Evolutionary conservation across 2,888 invertebrate genomes (phyloP), one percentile per base, ranked within the genome.

Genomic region (Lycocerus yunnanus): DNA sequence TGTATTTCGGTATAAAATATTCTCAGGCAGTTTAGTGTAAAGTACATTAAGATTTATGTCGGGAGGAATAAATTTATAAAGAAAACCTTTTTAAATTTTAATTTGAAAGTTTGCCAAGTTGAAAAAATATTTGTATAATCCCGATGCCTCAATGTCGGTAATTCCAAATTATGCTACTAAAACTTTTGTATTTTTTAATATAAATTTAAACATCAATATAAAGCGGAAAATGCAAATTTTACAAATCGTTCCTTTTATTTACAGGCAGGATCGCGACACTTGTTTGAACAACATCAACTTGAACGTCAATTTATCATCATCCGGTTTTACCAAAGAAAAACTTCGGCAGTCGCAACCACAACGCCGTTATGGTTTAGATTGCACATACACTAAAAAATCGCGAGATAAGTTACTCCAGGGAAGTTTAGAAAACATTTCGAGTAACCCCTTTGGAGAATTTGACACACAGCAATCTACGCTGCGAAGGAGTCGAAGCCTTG

Each of bases 401-500:
- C 66, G 74, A 9, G 65, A 71, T 16, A 72, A 71, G 21, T 72
- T 73, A 66, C 63, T 83, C 24, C 73, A 80, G 68, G 83, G 84
- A 24, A 87, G 87, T 79, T 81, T 87, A 66, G 86, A 87, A 76
- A 85, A 87, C 83, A 84, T 87, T 15, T 86, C 86, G 61, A 83
- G 79, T 71, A 80, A 84, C 73, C 85, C 84, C 16, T 82, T 84
- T 78, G 84, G 84, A 15, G 75, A 75, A 59, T 78, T 80, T 18
- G 76, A 69, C 59, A 69, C 69, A 6, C 74, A 78, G 59, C 81
- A 81, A 71, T 81, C 82, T 76, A 84, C 88, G 16, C 88, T 93
- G 83, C 89, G 93, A 59, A 87, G 91, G 76, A 93, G 93, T 82
- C 89, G 93, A 82, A 93, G 93, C 83, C 90, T 94, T 84, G 94